A percentile compares a stretch with the other conserved stretches of the same genome.
Evolutionary conservation across 2,888 invertebrate species (phyloP).

Genomic region (Drosophila mimetica): DNA sequence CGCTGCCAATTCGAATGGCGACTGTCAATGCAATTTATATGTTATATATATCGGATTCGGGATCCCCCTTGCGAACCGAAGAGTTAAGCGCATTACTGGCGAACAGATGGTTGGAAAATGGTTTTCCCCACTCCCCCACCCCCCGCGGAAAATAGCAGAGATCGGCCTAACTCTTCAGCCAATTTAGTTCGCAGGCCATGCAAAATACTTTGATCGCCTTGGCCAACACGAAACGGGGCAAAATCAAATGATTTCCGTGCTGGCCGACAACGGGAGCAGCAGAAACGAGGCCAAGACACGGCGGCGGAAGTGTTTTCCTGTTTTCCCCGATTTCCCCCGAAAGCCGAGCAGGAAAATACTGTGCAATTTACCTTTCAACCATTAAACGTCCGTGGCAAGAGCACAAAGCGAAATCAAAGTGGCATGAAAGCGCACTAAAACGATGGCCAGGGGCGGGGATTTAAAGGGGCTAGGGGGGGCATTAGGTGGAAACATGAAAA

Average conservation of each 20-base stretch:
- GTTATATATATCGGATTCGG: conserved; percentile 15
- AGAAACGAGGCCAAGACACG: conserved; percentile 53
- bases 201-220: conserved; percentile 76
- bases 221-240: conserved; percentile 66
- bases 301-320: conserved; percentile 71
- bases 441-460: conserved; percentile 54
- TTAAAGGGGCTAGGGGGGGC: conserved; percentile 17
- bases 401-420: conserved; percentile 78
- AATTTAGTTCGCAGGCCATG: conserved; percentile 18
- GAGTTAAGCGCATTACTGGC: conserved; percentile 27
- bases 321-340: conserved; percentile 51
- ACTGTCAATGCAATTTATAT: conserved; percentile 68
- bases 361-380: conserved; percentile 78
- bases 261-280: conserved; percentile 43
- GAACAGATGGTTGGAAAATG: conserved; percentile 3
- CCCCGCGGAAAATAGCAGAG: conserved; percentile 2
- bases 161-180: conserved; percentile 6
- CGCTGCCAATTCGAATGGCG: conserved; percentile 59
- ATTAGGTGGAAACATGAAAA: conserved; percentile 48
- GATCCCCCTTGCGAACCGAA: no score
- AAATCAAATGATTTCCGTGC: conserved; percentile 79
- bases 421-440: conserved; percentile 70
- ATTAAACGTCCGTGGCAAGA: conserved; percentile 77
- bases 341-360: conserved; percentile 62
- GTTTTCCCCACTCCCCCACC: no score